Evolutionary conservation across 2,113 vertebrate genomes (phyloP), one percentile per base, ranked within the genome.

Genomic region (Microcebus tavaratra): DNA sequence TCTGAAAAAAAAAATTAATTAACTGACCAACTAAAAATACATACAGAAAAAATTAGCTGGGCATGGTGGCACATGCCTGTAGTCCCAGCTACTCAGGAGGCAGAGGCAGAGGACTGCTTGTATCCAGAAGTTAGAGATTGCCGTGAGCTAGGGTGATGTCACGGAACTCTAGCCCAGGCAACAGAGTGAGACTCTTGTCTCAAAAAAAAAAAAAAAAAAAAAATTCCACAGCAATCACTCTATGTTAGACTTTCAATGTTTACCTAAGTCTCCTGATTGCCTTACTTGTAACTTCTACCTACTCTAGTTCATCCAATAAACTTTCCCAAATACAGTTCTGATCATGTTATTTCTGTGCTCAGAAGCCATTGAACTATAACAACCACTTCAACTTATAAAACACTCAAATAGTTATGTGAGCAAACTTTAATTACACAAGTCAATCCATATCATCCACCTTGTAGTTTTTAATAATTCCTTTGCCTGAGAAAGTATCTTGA

Each of bases 391-490:
- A 82, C 8, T 79, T 80, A 96, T 8, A 55, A 90, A 85, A 85
- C 20, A 90, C 31, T 90, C n/a, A 90, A 90, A 75, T 65, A 65
- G 86, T 67, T 67, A 94, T 45, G 50, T 90, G 45, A 83, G 59
- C 34, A 93, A 76, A 88, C 39, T 89, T 95, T 63, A 83, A 83
- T 83, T 65, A 83, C 57, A 90, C 36, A 89, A 92, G 10, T 3
- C 48, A 88, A 95, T 13, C 39, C 5, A 50, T 63, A 29, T 92
- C 50, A 85, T 59, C 59, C 67, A 82, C 78, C 59, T 68, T 50
- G 10, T 61, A 13, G 42, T 89, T 91, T 88, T 70, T 53, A 53
- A 53, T 34, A 96, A 73, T 80, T 93, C 67, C 55, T 90, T 90
- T 88, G n/a, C 82, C 67, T 53, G 50, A 53, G 50, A 53, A 6